Percentiles rank a stretch among this genome's conserved stretches.
Conservation (phyloP, 2,113 vertebrate species). For the Corythornis cristatus region DNA sequence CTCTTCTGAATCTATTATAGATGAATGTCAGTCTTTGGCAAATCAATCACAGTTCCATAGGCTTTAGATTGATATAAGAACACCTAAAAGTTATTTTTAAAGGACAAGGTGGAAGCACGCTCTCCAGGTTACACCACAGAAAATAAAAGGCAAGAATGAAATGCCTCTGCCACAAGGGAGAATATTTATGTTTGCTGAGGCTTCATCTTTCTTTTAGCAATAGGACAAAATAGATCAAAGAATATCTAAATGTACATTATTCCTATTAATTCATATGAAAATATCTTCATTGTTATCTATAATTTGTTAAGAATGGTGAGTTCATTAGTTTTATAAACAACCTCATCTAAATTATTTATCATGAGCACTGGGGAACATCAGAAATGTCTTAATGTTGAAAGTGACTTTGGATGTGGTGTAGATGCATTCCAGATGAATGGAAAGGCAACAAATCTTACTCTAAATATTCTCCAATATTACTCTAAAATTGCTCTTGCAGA, state of each 20-base stretch:
- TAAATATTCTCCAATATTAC: neutral
- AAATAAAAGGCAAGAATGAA: constrained; percentile 25
- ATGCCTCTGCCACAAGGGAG: neutral
- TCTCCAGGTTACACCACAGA: neutral
- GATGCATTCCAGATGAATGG: neutral
- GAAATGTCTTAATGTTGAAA: constrained; percentile 23
- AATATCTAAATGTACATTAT: neutral
- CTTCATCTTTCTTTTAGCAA: neutral
- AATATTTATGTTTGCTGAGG: neutral
- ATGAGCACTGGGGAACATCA: neutral
- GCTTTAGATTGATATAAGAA: constrained; percentile 45
- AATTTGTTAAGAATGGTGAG: neutral
- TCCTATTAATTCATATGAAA: neutral
- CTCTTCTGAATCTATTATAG: constrained; percentile 47
- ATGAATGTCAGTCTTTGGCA: constrained; percentile 51
- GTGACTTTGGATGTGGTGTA: constrained; percentile 4
- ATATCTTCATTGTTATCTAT: neutral
- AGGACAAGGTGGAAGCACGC: constrained; percentile 23
- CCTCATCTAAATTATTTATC: constrained; percentile 4
- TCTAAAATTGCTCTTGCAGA: neutral
- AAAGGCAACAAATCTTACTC: neutral
- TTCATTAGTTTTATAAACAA: constrained; percentile 18
- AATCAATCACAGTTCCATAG: constrained; percentile 43
- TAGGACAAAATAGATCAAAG: neutral
- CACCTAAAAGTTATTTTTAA: constrained; percentile 57